Conservation (phyloP, 2,797 vertebrate genomes). For the Novumbra hubbsi region DNA sequence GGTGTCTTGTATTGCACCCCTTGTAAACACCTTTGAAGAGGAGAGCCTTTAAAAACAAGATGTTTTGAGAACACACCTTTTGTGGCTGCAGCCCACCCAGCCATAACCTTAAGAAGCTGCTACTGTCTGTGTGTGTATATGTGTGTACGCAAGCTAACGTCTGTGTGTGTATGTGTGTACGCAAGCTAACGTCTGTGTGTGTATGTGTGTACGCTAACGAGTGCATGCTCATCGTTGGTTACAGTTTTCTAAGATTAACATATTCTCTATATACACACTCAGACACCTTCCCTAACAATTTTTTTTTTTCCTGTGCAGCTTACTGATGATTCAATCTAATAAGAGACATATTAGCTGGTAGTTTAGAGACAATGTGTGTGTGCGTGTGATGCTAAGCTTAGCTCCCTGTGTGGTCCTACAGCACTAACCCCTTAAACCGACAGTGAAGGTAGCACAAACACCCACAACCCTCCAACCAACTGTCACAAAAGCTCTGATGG, state of each 20-base stretch:
- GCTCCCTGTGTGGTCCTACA: constrained; percentile 69
- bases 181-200: constrained; percentile 23
- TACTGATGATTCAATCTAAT: constrained; percentile 33
- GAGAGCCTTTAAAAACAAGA: constrained; percentile 63
- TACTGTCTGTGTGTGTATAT: constrained; percentile 8
- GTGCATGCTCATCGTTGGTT: constrained; percentile 12
- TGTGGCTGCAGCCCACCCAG: constrained; percentile 69
- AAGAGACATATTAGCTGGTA: constrained; percentile 51
- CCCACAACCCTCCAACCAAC: constrained; percentile 39
- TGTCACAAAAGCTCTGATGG: neutral
- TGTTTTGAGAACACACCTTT: constrained; percentile 44
- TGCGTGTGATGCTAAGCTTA: neutral
- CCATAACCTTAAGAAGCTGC: constrained; percentile 20
- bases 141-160: constrained; percentile 17
- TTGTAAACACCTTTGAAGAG: constrained; percentile 76
- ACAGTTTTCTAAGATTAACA: neutral
- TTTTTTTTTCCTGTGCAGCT: constrained; percentile 30
- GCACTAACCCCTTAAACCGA: constrained; percentile 55
- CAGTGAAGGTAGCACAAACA: constrained; percentile 49
- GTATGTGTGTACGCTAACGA: constrained; percentile 13
- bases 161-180: constrained; percentile 21
- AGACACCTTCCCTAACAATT: constrained; percentile 20
- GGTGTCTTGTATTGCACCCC: constrained; percentile 61
- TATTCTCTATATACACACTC: constrained; percentile 8
- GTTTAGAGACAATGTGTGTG: constrained; percentile 34